Percentiles rank a stretch among this genome's conserved stretches.
phyloP scores from a whole-genome alignment of 2,797 vertebrate genomes.

The Helicolenus hilgendorfi region DNA sequence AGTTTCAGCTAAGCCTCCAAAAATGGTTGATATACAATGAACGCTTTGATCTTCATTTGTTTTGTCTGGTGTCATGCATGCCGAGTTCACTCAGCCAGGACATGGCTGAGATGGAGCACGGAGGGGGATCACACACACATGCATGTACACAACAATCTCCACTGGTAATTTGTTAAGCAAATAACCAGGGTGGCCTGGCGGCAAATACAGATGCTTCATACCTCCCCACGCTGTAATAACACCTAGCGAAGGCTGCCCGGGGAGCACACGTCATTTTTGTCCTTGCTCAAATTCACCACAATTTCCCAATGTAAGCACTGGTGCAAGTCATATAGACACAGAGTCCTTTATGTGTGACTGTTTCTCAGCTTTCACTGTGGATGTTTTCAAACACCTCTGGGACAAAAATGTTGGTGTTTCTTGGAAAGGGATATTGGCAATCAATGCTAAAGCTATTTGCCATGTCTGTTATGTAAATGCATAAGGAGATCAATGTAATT shows the following conservation, averaged over 20 bases:
- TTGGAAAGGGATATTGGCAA: background rate
- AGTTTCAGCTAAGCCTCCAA: constrained; percentile 2
- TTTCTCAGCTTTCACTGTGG: background rate
- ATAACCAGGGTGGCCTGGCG: constrained; percentile 66
- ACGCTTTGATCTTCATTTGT: constrained; percentile 57
- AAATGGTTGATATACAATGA: constrained; percentile 35
- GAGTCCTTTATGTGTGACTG: background rate
- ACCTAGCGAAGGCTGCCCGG: background rate
- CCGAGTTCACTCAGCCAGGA: constrained; percentile 55
- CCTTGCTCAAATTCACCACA: constrained; percentile 8
- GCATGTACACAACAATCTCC: constrained; percentile 52
- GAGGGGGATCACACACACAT: constrained; percentile 47
- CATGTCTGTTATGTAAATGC: background rate
- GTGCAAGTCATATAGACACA: background rate
- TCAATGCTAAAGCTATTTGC: background rate
- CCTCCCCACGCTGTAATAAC: constrained; percentile 36
- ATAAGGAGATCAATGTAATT: background rate
- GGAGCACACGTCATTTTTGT: background rate
- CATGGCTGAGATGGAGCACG: constrained; percentile 27
- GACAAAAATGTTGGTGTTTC: background rate
- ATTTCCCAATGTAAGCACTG: background rate
- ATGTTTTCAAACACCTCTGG: constrained; percentile 5
- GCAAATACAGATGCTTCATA: constrained; percentile 46
- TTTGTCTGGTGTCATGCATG: constrained; percentile 62
- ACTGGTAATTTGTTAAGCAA: constrained; percentile 86